Evolutionary conservation across 1,140 invertebrate genomes (phyloP).

Genomic region (Thalassaphorura encarpata): DNA sequence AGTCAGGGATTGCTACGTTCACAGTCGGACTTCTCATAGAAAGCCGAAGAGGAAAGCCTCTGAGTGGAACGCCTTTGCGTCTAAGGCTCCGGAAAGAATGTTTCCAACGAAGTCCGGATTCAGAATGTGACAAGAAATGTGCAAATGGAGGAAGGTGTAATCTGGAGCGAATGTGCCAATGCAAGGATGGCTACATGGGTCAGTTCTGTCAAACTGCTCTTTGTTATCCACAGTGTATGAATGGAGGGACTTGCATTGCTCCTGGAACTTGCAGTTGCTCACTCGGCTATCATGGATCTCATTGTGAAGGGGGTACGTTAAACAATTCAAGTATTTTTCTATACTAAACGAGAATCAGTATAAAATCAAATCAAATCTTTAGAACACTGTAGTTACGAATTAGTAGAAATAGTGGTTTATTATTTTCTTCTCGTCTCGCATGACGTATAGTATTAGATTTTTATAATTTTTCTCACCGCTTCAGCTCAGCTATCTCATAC

Average conservation of each 20-base stretch:
- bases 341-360: too few relatives aligned
- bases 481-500: too few relatives aligned
- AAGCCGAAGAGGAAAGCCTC: constrained; percentile 57
- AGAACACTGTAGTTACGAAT: too few relatives aligned
- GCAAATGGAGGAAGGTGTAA: constrained; percentile 72
- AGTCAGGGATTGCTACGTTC: constrained; percentile 76
- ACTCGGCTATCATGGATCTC: constrained; percentile 75
- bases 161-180: constrained; percentile 68
- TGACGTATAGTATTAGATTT: too few relatives aligned
- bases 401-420: too few relatives aligned
- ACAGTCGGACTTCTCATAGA: constrained; percentile 78
- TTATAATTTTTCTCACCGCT: too few relatives aligned
- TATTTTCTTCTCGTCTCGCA: too few relatives aligned
- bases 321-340: too few relatives aligned
- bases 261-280: constrained; percentile 68
- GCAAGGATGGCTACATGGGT: constrained; percentile 79
- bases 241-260: constrained; percentile 78
- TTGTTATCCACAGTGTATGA: constrained; percentile 86
- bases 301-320: constrained; percentile 76
- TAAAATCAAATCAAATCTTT: too few relatives aligned
- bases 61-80: constrained; percentile 79
- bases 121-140: constrained; percentile 76
- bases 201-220: constrained; percentile 76
- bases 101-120: constrained; percentile 77
- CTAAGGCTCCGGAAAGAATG: constrained; percentile 89